Evolutionary conservation across 2,888 invertebrate genomes (phyloP).

Genomic region (Epiblema foenella): DNA sequence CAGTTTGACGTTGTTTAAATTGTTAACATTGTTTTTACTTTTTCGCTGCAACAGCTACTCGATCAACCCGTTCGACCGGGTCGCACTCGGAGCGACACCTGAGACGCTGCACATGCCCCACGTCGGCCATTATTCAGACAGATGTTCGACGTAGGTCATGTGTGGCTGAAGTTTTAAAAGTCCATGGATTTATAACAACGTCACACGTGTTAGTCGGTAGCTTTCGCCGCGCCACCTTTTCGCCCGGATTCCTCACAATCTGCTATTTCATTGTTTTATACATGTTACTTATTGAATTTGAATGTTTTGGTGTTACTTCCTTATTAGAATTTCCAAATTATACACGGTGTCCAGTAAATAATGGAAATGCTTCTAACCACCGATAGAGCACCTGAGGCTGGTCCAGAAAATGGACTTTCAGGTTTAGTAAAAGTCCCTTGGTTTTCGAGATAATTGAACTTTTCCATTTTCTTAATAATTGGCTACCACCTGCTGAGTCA

Average conservation of each 20-base stretch:
- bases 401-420: too few species aligned
- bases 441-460: too few species aligned
- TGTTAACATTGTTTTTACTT: constrained; percentile 68
- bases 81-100: constrained; percentile 80
- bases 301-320: constrained; percentile 50
- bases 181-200: constrained; percentile 17
- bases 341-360: too few species aligned
- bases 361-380: too few species aligned
- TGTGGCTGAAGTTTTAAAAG: background rate
- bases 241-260: constrained; percentile 72
- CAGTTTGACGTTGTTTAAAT: constrained; percentile 50
- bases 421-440: too few species aligned
- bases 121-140: constrained; percentile 61
- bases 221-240: constrained; percentile 57
- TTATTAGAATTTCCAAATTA: too few species aligned
- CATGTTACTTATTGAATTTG: constrained; percentile 64
- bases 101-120: constrained; percentile 75
- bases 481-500: too few species aligned
- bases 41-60: constrained; percentile 58
- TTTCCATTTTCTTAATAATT: too few species aligned
- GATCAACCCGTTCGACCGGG: constrained; percentile 70
- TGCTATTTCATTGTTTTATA: constrained; percentile 61
- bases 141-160: constrained; percentile 61
- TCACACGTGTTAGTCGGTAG: constrained; percentile 25
- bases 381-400: too few species aligned